Evolutionary conservation across 2,888 invertebrate genomes (phyloP), one percentile per base, ranked within the genome.

Genomic region (Siphlonurus alternatus): DNA sequence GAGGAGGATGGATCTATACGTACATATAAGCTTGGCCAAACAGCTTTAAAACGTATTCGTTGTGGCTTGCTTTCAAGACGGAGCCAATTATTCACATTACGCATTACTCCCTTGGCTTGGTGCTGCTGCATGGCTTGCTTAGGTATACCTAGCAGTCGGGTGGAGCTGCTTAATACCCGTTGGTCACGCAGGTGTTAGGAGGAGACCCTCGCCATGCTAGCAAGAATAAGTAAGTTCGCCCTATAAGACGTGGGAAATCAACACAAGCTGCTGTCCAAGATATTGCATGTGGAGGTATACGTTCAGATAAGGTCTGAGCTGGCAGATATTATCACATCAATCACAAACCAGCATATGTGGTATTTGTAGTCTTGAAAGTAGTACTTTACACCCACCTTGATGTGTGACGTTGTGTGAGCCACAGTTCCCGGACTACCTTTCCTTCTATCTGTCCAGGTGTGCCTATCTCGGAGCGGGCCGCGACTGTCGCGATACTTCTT

Each of bases 181-280:
- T 19, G 63, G 66, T 62, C 66, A 66, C 66, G 66, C 66, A 66
- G 63, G 64, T 65, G 66, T 61, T 53, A 59, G 24, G 64, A 23
- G 25, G 5, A 38, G 38, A 38, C 38, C 38, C 38, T 15, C 38
- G 5, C 15, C 38, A 38, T 38, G 38, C 38, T 38, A 38, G 38
- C 38, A 38, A 38, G 38, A 38, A 38, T 38, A 38, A 38, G 38
- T 38, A 38, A 38, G 38, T 38, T 38, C 7, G 38, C 15, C 38
- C 38, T 15, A 23, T 63, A 61, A 62, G 66, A 64, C 66, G 65
- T 66, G 65, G 66, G 65, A 66, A 66, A 65, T 65, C 64, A 61
- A 65, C 65, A 62, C 61, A 54, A 64, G 64, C 23, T 38, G 22
- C 23, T 25, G 19, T 51, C 38, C 38, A 38, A 38, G 38, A 38